These are phyloP conservation scores for Volucella zonaria DNA, from an alignment of 2,888 invertebrate species.

Conservation along the genomic window DNA sequence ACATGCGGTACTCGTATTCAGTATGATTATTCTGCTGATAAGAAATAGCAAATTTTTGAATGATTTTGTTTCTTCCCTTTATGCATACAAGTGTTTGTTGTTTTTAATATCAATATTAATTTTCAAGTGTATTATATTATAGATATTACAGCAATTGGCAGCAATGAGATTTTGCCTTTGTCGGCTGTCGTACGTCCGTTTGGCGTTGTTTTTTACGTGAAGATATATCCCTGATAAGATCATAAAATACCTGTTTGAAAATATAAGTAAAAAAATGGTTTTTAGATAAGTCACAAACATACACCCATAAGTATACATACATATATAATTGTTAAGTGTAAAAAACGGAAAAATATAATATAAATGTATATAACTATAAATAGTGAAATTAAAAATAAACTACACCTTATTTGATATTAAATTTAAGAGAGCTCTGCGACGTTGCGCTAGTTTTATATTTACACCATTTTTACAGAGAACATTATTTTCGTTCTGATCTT, in stretches of 20 bases:
- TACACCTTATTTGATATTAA: too few relatives aligned
- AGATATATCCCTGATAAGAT: slow-evolving; percentile 83
- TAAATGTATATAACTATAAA: too few relatives aligned
- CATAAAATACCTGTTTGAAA: slow-evolving; percentile 82
- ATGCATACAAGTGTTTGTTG: slow-evolving; percentile 28
- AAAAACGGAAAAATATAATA: slow-evolving; percentile 19
- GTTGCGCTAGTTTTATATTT: too few relatives aligned
- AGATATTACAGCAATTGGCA: slow-evolving; percentile 82
- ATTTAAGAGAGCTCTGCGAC: too few relatives aligned
- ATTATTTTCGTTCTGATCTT: too few relatives aligned
- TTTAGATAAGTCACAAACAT: not conserved
- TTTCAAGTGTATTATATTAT: slow-evolving; percentile 22
- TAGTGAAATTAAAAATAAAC: too few relatives aligned
- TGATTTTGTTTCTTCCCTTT: slow-evolving; percentile 45
- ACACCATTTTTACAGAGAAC: too few relatives aligned
- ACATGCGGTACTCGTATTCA: slow-evolving; percentile 49
- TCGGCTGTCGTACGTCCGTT: slow-evolving; percentile 82
- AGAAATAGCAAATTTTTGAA: slow-evolving; percentile 55
- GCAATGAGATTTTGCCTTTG: slow-evolving; percentile 82
- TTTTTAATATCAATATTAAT: slow-evolving; percentile 29
- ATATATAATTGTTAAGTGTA: not conserved
- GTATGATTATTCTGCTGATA: slow-evolving; percentile 35
- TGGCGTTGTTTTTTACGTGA: slow-evolving; percentile 83
- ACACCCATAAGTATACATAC: not conserved
- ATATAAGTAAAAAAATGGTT: slow-evolving; percentile 26